These are phyloP conservation scores for Gasterosteus aculeatus DNA, from an alignment of 2,113 vertebrate genomes.

Conservation along the genomic window DNA sequence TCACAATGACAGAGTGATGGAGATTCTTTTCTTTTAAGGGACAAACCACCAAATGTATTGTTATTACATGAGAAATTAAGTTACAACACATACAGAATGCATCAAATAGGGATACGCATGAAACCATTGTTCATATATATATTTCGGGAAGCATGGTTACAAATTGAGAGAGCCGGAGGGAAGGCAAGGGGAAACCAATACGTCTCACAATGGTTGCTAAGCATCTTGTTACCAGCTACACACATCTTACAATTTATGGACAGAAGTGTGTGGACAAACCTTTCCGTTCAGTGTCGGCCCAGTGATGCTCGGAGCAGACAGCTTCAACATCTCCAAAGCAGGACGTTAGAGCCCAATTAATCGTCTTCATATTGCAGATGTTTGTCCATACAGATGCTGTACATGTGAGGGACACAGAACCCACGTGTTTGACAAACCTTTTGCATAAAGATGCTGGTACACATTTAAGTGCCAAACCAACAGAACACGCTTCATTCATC, in stretches of 20 bases:
- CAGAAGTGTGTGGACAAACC: constrained; percentile 1
- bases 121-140: constrained; percentile 14
- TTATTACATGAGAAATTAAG: constrained; percentile 22
- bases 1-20: constrained; percentile 4
- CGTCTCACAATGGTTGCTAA: background rate
- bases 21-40: constrained; percentile 19
- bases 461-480: constrained; percentile 40
- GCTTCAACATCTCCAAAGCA: background rate
- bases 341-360: background rate
- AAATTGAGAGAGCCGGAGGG: background rate
- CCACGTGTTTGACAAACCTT: background rate
- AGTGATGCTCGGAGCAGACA: background rate
- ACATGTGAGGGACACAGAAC: background rate
- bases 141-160: constrained; percentile 22
- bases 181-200: background rate
- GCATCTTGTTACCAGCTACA: background rate
- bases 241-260: background rate
- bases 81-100: constrained; percentile 49
- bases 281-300: background rate
- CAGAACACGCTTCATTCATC: background rate
- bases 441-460: background rate
- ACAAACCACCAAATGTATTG: constrained; percentile 20
- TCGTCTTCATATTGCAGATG: background rate
- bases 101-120: constrained; percentile 64
- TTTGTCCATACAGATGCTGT: background rate